Base-by-base conservation (phyloP, 1,140 invertebrate species). In the Parasteatoda tepidariorum region DNA sequence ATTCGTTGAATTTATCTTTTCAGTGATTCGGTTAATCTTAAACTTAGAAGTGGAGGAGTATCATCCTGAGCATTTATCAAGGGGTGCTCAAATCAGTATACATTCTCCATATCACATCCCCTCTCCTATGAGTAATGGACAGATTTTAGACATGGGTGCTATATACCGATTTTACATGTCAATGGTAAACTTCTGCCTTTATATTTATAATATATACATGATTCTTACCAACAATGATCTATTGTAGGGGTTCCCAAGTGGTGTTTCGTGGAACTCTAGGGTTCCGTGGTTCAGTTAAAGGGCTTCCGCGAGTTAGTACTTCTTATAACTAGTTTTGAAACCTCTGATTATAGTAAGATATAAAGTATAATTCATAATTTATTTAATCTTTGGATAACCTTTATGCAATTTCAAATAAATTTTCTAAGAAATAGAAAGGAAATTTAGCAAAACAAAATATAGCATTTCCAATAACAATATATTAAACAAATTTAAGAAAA, bases 21-120 rank as follows among this genome's bases (percentile, higher is more conserved):
- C 24, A 68, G 66, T 22, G 7, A 82, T 82, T 7, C 38, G 68
- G 2, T n/a, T 82, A 55, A 13, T 34, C 1, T 31, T 82, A 15
- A 82, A 82, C 18, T 7, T 73, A 24, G 67, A 82, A 31, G 55
- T 73, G 18, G 57, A 41, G 2, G 79, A 82, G 18, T 82, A 82
- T 26, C 79, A 82, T 24, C 79, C 79, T 1, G 34, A 61, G 9
- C 79, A 82, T 26, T 34, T 82, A 26, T 62, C 67, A 0, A 18
- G 79, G 1, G 79, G 79, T 9, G 66, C 68, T 24, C 79, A 82
- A 59, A 62, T 82, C 7, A 70, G 67, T 13, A 48, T 82, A 0
- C 79, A 82, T 26, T 71, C 79, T 9, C 79, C 79, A 0, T 82
- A 82, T 34, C 33, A 82, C 9, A 34, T 82, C 7, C 79, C 79